phyloP scores from a whole-genome alignment of 2,113 vertebrate genomes.

The Phrynosoma platyrhinos region DNA sequence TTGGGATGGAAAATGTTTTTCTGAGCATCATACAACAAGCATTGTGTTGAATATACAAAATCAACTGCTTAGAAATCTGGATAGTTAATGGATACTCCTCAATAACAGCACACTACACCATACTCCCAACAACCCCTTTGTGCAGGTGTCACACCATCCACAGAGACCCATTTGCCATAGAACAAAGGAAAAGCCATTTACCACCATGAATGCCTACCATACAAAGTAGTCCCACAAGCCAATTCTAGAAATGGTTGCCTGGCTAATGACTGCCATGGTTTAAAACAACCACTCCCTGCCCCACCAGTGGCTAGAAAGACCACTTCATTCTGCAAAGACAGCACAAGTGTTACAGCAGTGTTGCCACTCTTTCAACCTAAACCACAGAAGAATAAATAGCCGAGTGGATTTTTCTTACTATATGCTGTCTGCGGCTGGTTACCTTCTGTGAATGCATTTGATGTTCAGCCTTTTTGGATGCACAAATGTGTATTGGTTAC shows the following conservation, averaged over 20 bases:
- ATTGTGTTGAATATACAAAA: background rate
- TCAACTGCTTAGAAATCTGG: background rate
- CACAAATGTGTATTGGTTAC: background rate
- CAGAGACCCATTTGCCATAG: conserved; percentile 37
- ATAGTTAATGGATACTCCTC: background rate
- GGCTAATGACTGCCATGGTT: conserved; percentile 40
- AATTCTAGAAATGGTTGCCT: conserved; percentile 53
- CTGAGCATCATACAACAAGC: background rate
- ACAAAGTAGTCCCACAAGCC: conserved; percentile 49
- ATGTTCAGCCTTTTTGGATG: background rate
- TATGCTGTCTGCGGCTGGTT: background rate
- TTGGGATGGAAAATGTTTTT: background rate
- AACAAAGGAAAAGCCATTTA: conserved; percentile 42
- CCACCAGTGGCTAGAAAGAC: conserved; percentile 51
- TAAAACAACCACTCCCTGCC: conserved; percentile 45
- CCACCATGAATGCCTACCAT: conserved; percentile 51
- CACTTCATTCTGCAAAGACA: conserved; percentile 56
- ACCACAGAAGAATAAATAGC: conserved; percentile 35
- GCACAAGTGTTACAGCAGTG: conserved; percentile 42
- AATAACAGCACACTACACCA: background rate
- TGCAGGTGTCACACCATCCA: conserved; percentile 42
- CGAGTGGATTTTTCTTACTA: conserved; percentile 32
- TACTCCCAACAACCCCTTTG: conserved; percentile 3
- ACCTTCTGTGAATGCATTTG: background rate
- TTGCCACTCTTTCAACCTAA: conserved; percentile 69